Percentiles rank a stretch among this genome's conserved stretches.
Conservation (phyloP, 2,888 invertebrate genomes). For the Polietes domitor region DNA sequence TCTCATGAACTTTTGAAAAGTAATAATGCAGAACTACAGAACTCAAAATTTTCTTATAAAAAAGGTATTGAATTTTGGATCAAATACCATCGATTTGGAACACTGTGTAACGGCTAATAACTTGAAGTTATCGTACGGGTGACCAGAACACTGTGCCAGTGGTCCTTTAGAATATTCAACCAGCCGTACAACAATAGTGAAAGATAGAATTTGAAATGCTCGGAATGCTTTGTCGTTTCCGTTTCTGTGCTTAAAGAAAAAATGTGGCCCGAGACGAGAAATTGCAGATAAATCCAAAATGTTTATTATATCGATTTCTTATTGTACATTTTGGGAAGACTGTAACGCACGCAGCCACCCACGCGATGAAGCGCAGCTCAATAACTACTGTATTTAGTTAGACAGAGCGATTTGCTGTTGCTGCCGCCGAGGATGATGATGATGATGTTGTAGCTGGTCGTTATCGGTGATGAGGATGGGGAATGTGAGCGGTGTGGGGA, state of each 20-base stretch:
- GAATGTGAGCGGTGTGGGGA: background rate
- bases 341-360: background rate
- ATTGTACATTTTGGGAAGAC: background rate
- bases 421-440: background rate
- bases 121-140: background rate
- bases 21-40: no score
- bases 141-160: background rate
- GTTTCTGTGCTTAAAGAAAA: background rate
- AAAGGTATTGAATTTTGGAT: no score
- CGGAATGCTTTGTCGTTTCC: background rate
- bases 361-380: background rate
- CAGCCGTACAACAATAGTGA: background rate
- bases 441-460: background rate
- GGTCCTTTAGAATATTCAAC: background rate
- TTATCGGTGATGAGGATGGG: background rate
- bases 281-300: conserved; percentile 1
- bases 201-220: background rate
- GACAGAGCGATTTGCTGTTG: background rate
- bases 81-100: no score
- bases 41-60: no score
- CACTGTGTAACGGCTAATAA: background rate
- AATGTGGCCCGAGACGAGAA: background rate
- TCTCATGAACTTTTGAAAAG: no score
- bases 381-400: background rate
- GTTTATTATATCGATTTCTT: conserved; percentile 16